phyloP scores from a whole-genome alignment of 2,888 invertebrate species.

The Drosophila siamana region DNA sequence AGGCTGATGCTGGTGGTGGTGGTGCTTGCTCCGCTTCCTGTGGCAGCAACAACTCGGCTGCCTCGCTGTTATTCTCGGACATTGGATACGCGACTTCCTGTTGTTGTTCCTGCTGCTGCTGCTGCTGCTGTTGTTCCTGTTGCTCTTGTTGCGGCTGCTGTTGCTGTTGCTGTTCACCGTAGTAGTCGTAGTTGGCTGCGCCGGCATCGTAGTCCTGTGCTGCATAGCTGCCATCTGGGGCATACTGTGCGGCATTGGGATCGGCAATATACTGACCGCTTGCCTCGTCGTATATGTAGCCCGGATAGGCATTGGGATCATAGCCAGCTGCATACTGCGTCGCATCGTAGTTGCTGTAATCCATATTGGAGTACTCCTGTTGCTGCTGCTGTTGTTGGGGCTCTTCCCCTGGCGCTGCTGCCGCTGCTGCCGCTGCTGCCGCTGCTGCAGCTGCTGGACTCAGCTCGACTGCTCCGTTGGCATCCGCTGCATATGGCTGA shows the following conservation, averaged over 20 bases:
- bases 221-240: constrained; percentile 65
- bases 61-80: constrained; percentile 35
- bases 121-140: constrained; percentile 31
- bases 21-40: constrained; percentile 57
- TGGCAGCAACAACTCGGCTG: constrained; percentile 27
- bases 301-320: constrained; percentile 82
- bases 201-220: constrained; percentile 67
- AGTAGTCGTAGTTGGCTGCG: constrained; percentile 66
- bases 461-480: constrained; percentile 24
- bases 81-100: constrained; percentile 45
- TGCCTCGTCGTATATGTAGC: constrained; percentile 83
- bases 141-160: constrained; percentile 35
- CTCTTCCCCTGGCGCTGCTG: constrained; percentile 50
- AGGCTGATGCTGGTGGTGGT: too few species aligned
- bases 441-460: constrained; percentile 4
- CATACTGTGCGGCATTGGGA: constrained; percentile 76
- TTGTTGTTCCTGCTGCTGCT: constrained; percentile 33
- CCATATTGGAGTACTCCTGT: constrained; percentile 75
- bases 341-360: constrained; percentile 83
- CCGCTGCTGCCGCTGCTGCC: constrained; percentile 39
- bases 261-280: constrained; percentile 82
- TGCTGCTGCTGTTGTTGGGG: constrained; percentile 49
- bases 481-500: constrained; percentile 64
- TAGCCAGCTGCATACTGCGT: constrained; percentile 75
- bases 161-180: constrained; percentile 59